A percentile compares a stretch with the other conserved stretches of the same genome.
phyloP scores from a whole-genome alignment of 1,140 invertebrate genomes.

The Tetramorium simillimum region DNA sequence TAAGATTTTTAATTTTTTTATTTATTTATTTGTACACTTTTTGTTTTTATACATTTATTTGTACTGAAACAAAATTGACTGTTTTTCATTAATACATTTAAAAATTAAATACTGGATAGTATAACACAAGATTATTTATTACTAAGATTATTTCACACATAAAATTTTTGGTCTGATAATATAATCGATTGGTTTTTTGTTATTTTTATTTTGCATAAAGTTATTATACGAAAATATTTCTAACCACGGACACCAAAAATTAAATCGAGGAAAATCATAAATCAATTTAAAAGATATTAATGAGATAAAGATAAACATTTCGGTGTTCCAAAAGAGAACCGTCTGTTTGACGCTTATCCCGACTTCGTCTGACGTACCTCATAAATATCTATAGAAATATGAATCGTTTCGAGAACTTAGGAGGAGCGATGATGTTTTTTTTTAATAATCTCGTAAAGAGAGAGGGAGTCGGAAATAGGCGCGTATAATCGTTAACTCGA shows the following conservation, averaged over 20 bases:
- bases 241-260: neutral
- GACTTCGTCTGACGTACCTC: neutral
- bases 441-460: slow-evolving; percentile 36
- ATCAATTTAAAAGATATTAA: neutral
- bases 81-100: neutral
- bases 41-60: too few relatives aligned
- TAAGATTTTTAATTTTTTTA: neutral
- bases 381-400: neutral
- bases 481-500: slow-evolving; percentile 17
- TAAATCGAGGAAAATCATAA: neutral
- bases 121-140: neutral
- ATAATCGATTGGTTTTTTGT: neutral
- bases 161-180: neutral
- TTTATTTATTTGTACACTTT: neutral
- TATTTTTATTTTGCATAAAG: neutral
- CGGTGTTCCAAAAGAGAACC: neutral
- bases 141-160: neutral
- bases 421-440: slow-evolving; percentile 30
- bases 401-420: neutral
- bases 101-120: neutral
- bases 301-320: neutral
- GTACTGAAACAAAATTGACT: neutral
- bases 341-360: neutral
- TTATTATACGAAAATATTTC: neutral
- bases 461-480: neutral